Percentiles rank a stretch among this genome's conserved stretches.
These are phyloP conservation scores for Nerophis ophidion DNA, from an alignment of 2,113 vertebrate genomes.

Conservation along the genomic window DNA sequence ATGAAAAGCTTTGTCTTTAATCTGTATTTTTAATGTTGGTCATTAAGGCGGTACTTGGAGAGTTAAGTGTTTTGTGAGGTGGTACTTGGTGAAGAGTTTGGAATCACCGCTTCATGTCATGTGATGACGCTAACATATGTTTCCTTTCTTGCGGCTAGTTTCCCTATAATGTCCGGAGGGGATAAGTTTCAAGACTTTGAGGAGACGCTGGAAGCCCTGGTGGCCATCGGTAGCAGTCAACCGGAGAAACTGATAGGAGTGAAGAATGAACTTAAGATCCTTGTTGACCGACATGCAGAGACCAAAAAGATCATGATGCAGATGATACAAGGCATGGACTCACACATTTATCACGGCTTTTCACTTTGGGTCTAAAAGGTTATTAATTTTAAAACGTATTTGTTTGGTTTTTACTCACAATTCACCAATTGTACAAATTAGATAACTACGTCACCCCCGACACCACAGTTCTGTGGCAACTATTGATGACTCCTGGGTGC, in stretches of 20 bases:
- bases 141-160: background rate
- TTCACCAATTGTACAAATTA: no score
- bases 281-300: conserved; percentile 48
- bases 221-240: conserved; percentile 59
- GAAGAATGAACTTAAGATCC: conserved; percentile 28
- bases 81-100: no score
- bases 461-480: no score
- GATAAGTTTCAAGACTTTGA: conserved; percentile 57
- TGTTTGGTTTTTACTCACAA: no score
- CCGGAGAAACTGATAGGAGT: conserved; percentile 41
- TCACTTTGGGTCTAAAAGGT: background rate
- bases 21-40: no score
- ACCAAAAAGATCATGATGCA: conserved; percentile 46
- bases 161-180: conserved; percentile 38
- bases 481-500: no score
- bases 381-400: no score
- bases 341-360: background rate
- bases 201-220: conserved; percentile 47
- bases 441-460: no score
- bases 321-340: conserved; percentile 58
- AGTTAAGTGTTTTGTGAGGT: no score
- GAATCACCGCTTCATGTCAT: no score
- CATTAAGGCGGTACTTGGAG: no score
- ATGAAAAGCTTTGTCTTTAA: no score
- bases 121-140: background rate